These are phyloP conservation scores for Drosophila bipectinata DNA, from an alignment of 1,140 invertebrate species.

Conservation along the genomic window DNA sequence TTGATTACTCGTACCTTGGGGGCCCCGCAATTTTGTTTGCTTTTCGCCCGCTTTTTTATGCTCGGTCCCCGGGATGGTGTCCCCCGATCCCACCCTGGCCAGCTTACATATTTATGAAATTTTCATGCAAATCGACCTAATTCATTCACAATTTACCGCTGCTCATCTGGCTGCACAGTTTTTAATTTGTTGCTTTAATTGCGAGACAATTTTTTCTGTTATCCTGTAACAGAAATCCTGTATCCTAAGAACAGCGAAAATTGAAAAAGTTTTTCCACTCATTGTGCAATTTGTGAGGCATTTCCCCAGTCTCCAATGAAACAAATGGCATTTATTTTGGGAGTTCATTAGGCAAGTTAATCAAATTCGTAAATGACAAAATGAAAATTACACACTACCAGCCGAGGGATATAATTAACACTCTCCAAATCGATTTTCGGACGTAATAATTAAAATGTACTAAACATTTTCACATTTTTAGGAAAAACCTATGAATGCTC, in stretches of 20 bases:
- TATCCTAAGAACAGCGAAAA: slow-evolving; percentile 42
- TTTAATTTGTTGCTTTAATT: slow-evolving; percentile 54
- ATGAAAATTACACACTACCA: not conserved
- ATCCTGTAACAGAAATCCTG: no score
- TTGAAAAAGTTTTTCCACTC: slow-evolving; percentile 48
- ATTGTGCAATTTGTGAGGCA: slow-evolving; percentile 4
- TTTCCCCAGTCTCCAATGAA: not conserved
- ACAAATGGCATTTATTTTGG: slow-evolving; percentile 5
- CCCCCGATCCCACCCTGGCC: not conserved
- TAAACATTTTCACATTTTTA: slow-evolving; percentile 16
- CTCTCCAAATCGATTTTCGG: slow-evolving; percentile 11
- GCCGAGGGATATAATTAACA: slow-evolving; percentile 17
- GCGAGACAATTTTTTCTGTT: slow-evolving; percentile 29
- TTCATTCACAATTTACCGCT: slow-evolving; percentile 66
- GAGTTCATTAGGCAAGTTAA: slow-evolving; percentile 22
- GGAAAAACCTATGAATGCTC: not conserved
- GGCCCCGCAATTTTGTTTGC: slow-evolving; percentile 54
- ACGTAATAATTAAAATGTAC: slow-evolving; percentile 12
- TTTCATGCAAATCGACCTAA: slow-evolving; percentile 77
- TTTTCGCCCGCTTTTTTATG: slow-evolving; percentile 20
- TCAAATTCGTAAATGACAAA: slow-evolving; percentile 17
- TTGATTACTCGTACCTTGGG: slow-evolving; percentile 77
- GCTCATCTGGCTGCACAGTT: slow-evolving; percentile 30
- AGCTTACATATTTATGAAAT: slow-evolving; percentile 81
- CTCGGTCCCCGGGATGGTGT: slow-evolving; percentile 1